Base-by-base conservation (phyloP, 1,140 invertebrate genomes). In the Laupala kohalensis region DNA sequence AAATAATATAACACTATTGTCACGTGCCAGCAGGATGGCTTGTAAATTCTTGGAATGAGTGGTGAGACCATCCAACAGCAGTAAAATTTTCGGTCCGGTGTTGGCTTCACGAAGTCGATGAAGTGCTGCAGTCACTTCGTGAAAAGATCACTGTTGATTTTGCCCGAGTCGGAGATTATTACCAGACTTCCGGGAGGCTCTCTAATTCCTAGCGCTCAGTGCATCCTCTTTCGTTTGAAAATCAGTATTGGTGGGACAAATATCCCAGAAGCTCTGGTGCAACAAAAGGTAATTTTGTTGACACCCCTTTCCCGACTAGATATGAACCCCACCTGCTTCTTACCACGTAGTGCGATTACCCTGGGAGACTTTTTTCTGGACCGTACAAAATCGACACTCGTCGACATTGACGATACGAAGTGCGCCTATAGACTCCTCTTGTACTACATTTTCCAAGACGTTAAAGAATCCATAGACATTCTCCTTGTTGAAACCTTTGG, bases 401-500 rank as follows among this genome's bases (percentile, higher is more conserved):
- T 53, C 37, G 19, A 53, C 37, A 19, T 53, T 53, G 19, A 13
- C 9, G 15, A 53, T 53, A 13, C 0, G 9, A 9, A 53, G 19
- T 13, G 37, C 37, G 19, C 19, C 1, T 13, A 53, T 13, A 13
- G 9, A 13, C 1, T 76, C 70, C 70, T 77, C 64, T 28, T 78
- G 73, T 24, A 78, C 67, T 6, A 77, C 71, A 27, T 75, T 25
- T 73, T 75, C 73, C 12, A 76, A 71, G 63, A 74, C 71, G 63
- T 76, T 66, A 73, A 77, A 79, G 73, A 79, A 78, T 24, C 9
- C 25, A 65, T 25, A 19, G 15, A 78, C 75, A 67, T 76, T 75
- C 24, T 76, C 64, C 73, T 74, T 76, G 72, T 79, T 80, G 69
- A 82, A 82, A 5, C 78, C 78, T 73, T 73, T 75, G 76, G 75